Percentiles rank a stretch among this genome's conserved stretches.
Conservation (phyloP, 2,888 invertebrate genomes). For the Poecilobothrus nobilitatus region DNA sequence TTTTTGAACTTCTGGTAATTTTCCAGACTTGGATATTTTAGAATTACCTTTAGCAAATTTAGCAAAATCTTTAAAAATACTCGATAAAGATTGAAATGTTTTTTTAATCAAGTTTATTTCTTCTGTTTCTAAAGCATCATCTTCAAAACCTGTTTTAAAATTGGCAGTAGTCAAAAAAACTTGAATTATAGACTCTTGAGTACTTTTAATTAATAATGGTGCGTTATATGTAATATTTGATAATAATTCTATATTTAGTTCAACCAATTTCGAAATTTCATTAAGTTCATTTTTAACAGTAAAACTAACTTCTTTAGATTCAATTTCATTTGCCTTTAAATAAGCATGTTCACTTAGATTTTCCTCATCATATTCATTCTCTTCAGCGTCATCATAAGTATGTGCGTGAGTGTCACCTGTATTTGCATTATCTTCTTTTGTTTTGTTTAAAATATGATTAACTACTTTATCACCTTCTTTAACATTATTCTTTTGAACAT, state of each 20-base stretch:
- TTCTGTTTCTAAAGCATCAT: constrained; percentile 15
- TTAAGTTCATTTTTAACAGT: background rate
- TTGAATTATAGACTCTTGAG: constrained; percentile 12
- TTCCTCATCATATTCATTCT: background rate
- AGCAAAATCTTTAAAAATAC: constrained; percentile 15
- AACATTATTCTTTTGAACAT: background rate
- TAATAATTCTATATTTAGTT: constrained; percentile 14
- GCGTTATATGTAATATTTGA: constrained; percentile 12
- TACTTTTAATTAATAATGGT: constrained; percentile 10
- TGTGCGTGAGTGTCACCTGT: background rate
- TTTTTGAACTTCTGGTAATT: background rate
- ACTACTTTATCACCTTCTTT: background rate
- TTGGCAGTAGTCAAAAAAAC: constrained; percentile 13
- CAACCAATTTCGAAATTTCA: background rate
- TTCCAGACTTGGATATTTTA: background rate
- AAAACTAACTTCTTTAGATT: background rate
- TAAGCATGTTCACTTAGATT: background rate
- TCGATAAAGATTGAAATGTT: constrained; percentile 14
- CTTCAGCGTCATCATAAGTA: background rate
- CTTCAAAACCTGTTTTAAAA: constrained; percentile 12
- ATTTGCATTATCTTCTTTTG: too few species aligned
- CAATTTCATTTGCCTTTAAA: background rate
- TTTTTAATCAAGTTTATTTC: constrained; percentile 17
- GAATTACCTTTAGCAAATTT: constrained; percentile 12
- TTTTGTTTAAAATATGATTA: background rate